A percentile compares a stretch with the other conserved stretches of the same genome.
These are phyloP conservation scores for Proisotoma minuta DNA, from an alignment of 2,888 invertebrate genomes.

Conservation along the genomic window DNA sequence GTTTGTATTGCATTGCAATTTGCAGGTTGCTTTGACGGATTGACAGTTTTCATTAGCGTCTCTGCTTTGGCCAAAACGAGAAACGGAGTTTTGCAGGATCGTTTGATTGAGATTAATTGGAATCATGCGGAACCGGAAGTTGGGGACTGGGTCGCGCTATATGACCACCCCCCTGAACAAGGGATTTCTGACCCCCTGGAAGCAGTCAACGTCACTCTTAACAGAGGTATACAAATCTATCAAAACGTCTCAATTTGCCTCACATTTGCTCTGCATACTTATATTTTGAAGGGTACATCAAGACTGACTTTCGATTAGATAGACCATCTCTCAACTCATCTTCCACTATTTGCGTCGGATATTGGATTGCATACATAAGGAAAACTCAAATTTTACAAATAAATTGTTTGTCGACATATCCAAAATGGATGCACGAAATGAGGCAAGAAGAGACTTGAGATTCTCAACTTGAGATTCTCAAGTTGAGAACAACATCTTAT, in stretches of 20 bases:
- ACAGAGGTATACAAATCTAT: conserved; percentile 19
- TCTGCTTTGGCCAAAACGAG: conserved; percentile 40
- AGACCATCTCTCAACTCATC: conserved; percentile 35
- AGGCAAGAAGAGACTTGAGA: conserved; percentile 48
- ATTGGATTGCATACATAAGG: conserved; percentile 48
- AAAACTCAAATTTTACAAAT: conserved; percentile 49
- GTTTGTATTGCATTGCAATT: no score
- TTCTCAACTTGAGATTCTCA: conserved; percentile 3
- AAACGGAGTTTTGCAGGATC: conserved; percentile 39
- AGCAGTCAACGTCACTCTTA: conserved; percentile 30
- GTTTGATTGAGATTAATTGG: conserved; percentile 45
- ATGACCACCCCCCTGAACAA: conserved; percentile 48
- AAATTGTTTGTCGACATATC: conserved; percentile 71
- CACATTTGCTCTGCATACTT: neutral
- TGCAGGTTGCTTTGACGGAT: conserved; percentile 42
- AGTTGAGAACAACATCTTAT: no score
- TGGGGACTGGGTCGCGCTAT: conserved; percentile 50
- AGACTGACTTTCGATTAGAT: conserved; percentile 48
- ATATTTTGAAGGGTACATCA: conserved; percentile 43
- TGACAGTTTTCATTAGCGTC: conserved; percentile 43
- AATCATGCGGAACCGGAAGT: conserved; percentile 39
- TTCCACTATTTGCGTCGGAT: conserved; percentile 48
- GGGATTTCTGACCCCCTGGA: conserved; percentile 35
- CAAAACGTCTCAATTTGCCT: neutral
- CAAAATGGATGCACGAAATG: conserved; percentile 76